Percentiles rank a stretch among this genome's conserved stretches.
Evolutionary conservation across 2,888 invertebrate genomes (phyloP).

Genomic region (Atethmia centrago): DNA sequence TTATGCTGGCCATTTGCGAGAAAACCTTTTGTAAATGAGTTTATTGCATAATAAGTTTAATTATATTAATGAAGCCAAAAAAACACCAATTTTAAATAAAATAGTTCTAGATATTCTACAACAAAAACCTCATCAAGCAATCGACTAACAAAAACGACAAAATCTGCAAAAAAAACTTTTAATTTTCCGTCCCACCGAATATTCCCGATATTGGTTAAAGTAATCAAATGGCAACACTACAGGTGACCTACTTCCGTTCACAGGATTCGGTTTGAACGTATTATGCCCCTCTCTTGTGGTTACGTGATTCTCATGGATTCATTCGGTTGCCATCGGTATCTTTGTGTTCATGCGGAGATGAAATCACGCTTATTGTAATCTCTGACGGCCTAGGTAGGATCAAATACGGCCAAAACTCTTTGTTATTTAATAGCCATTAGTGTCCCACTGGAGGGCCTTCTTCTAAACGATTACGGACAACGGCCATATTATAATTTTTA

Average conservation of each 20-base stretch:
- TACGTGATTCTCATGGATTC: constrained; percentile 53
- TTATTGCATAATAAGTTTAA: neutral
- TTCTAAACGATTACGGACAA: no score
- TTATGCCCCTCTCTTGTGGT: constrained; percentile 39
- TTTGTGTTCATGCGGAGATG: constrained; percentile 34
- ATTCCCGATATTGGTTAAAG: constrained; percentile 18
- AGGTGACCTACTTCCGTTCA: constrained; percentile 62
- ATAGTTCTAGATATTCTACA: neutral
- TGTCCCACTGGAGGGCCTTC: no score
- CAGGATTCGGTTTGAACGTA: constrained; percentile 46
- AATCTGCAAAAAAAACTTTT: neutral
- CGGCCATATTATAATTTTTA: no score
- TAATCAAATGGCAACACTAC: constrained; percentile 47
- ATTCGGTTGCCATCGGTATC: constrained; percentile 25
- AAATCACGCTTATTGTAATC: constrained; percentile 15
- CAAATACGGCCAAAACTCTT: neutral
- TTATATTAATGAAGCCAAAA: neutral
- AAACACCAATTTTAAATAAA: neutral
- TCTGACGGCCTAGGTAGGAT: neutral
- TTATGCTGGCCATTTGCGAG: neutral
- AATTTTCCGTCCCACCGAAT: constrained; percentile 26
- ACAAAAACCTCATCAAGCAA: neutral
- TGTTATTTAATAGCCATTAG: neutral
- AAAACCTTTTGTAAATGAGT: no score
- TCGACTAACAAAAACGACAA: neutral